These are phyloP conservation scores for Sebastes fasciatus DNA, from an alignment of 2,113 vertebrate species.

Conservation along the genomic window DNA sequence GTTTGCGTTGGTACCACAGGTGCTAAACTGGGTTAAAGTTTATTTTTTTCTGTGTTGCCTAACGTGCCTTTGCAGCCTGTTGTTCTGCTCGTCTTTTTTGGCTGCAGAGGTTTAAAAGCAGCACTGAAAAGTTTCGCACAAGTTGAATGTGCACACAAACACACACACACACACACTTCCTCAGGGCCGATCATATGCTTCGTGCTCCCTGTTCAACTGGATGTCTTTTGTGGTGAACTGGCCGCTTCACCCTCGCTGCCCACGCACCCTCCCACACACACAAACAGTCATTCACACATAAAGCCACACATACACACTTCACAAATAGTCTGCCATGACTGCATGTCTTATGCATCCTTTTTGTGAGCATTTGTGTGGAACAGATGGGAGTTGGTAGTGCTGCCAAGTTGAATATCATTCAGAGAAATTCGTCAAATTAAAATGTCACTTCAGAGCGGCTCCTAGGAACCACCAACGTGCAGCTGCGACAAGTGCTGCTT, in stretches of 20 bases:
- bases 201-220: conserved; percentile 11
- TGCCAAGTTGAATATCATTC: conserved; percentile 48
- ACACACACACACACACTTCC: conserved; percentile 21
- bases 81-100: neutral
- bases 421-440: conserved; percentile 52
- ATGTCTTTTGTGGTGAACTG: conserved; percentile 48
- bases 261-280: conserved; percentile 46
- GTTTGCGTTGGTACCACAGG: neutral
- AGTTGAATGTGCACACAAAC: neutral
- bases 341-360: conserved; percentile 20
- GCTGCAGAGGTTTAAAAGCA: conserved; percentile 10
- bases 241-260: conserved; percentile 18
- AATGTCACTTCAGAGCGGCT: conserved; percentile 54
- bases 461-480: conserved; percentile 34
- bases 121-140: conserved; percentile 11
- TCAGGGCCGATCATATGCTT: conserved; percentile 37
- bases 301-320: conserved; percentile 4
- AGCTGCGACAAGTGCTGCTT: conserved; percentile 40
- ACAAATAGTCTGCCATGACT: conserved; percentile 32
- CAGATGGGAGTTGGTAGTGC: conserved; percentile 41
- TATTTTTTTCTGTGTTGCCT: neutral
- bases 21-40: neutral
- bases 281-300: conserved; percentile 35
- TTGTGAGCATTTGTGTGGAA: conserved; percentile 7
- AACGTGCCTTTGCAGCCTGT: neutral